A percentile compares a stretch with the other conserved stretches of the same genome.
phyloP scores from a whole-genome alignment of 2,888 invertebrate species.

The Melolontha melolontha region DNA sequence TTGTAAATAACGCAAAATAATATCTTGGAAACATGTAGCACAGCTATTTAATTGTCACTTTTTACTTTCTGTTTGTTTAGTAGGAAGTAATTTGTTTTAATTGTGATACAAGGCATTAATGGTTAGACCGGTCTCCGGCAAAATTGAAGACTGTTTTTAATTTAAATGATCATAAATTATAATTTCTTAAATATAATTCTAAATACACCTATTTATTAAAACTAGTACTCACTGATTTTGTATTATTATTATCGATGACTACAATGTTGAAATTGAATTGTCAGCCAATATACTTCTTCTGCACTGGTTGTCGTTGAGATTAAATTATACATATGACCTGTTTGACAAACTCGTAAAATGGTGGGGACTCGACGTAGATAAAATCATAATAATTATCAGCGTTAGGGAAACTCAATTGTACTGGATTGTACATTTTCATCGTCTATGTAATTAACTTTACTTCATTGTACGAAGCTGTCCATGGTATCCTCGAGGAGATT shows the following conservation, averaged over 20 bases:
- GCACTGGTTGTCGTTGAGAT: slow-evolving; percentile 19
- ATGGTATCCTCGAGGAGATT: too few relatives aligned
- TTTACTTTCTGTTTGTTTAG: too few relatives aligned
- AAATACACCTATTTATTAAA: neutral
- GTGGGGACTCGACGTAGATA: slow-evolving; percentile 25
- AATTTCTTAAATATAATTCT: neutral
- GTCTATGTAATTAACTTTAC: too few relatives aligned
- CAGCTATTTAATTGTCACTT: too few relatives aligned
- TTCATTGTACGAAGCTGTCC: too few relatives aligned
- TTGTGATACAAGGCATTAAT: too few relatives aligned
- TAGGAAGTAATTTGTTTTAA: too few relatives aligned
- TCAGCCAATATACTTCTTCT: slow-evolving; percentile 27
- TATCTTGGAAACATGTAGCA: too few relatives aligned
- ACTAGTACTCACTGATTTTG: slow-evolving; percentile 12
- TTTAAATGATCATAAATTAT: neutral
- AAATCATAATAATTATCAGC: slow-evolving; percentile 12
- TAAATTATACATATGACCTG: slow-evolving; percentile 25
- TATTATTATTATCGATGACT: neutral
- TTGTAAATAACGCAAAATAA: too few relatives aligned
- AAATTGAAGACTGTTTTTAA: neutral
- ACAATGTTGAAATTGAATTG: neutral
- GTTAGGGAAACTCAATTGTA: slow-evolving; percentile 10
- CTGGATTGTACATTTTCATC: neutral
- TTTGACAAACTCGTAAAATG: slow-evolving; percentile 1
- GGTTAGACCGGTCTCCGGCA: too few relatives aligned